Base-by-base conservation (phyloP, 2,797 vertebrate species). In the Meriones psammophilus region DNA sequence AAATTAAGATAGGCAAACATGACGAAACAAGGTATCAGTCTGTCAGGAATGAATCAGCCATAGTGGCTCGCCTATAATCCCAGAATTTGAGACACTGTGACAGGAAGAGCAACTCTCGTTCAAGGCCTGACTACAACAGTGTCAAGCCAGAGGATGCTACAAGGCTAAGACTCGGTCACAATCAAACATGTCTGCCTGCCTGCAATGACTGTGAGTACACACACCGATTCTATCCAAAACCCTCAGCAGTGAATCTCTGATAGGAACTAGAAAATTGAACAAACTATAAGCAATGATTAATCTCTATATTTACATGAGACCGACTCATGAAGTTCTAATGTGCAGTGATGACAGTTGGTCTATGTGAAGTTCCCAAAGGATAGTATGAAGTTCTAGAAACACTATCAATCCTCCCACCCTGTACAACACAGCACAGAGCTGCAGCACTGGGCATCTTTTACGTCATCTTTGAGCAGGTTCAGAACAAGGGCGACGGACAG, bases 201-300 rank as follows among this genome's bases (percentile, higher is more conserved):
- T 71, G 64, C 66, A 64, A 85, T 76, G 54, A 50, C 54, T 95
- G 84, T 30, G 90, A 73, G 14, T 33, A 77, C 12, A 50, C 2
- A 73, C 12, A 50, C 2, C 42, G 80, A 64, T 24, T 46, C 5
- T 26, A 62, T 79, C 36, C 87, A 86, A 94, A 88, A 64, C 58
- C 18, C 33, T 96, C 79, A 90, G 3, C 9, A 42, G 58, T 60
- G 60, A 92, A 78, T 83, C 78, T 33, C 71, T 77, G 91, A 73
- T 46, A 36, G 60, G 66, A 77, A 74, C 15, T 12, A 92, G 62
- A 17, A 77, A 94, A 62, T 3, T 88, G 17, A 89, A 90, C 54
- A 68, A 46, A 46, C 46, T 28, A 62, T 66, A 56, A 91, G 73
- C 24, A 71, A 88, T 50, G 30, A 89, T 74, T n/a, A 79, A 50